Base-by-base conservation (phyloP, 2,113 vertebrate genomes). In the Peromyscus maniculatus region DNA sequence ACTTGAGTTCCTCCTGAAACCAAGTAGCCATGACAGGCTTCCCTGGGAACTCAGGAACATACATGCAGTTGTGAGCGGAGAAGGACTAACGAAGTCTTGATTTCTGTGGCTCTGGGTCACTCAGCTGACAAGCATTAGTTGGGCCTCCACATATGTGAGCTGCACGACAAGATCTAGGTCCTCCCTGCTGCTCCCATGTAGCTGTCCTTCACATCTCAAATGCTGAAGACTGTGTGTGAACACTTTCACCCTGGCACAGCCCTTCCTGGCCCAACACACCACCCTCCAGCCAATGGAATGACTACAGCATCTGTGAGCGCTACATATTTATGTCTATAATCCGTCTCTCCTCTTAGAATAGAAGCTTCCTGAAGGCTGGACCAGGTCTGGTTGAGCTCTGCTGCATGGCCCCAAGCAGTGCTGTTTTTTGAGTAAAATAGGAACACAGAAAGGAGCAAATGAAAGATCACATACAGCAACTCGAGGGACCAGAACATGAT, bases 231-330 rank as follows among this genome's bases (percentile, higher is more conserved):
- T 19, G 2, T 7, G 0, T 26, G 46, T 57, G 10, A 69, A 67
- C 19, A 16, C 52, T 26, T 24, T 71, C 1, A 49, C 11, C 59
- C 3, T 2, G 4, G n/a, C 64, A 26, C 13, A 90, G n/a, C 12
- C 19, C 43, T 77, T 43, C n/a, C 64, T 17, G 26, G 9, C 17
- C 62, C 92, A n/a, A 2, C 0, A n/a, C 8, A 13, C 11, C 57
- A 39, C 31, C 24, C 46, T 11, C 17, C 75, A 31, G 64, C n/a
- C 77, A 28, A 33, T 21, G 33, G 49, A 26, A 49, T 0, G 67
- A 33, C 36, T 0, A 16, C 0, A 12, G 39, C 0, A 3, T 24
- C 6, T 10, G 49, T 36, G 0, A 59, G 57, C 24, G 1, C 5
- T 1, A 8, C 2, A 8, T 2, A 26, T 36, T 36, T 10, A 8